Base-by-base conservation (phyloP, 1,140 invertebrate species). In the Tetramorium parvispinum region DNA sequence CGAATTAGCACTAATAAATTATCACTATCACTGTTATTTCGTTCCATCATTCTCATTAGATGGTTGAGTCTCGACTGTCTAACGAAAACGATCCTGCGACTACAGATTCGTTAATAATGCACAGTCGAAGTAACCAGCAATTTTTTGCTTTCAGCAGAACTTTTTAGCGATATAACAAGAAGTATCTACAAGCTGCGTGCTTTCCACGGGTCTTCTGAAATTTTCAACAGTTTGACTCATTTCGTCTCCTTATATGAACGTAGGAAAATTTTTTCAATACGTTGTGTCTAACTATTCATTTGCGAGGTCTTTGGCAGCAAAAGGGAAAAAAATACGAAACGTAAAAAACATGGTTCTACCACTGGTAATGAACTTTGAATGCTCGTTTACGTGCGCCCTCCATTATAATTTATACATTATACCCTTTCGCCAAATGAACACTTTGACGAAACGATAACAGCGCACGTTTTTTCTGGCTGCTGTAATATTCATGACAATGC, bases 91-190 rank as follows among this genome's bases (percentile, higher is more conserved):
- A 43, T 1, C n/a, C 8, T 55, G 32, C 21, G 24, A 5, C 21
- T 70, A 13, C 11, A 24, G n/a, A 81, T 18, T 81, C 63, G 16
- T 81, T 68, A 81, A 81, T 68, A 55, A 68, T 79, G 46, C 43
- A 40, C 1, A 5, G 18, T 21, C 10, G 7, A 78, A 46, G 3
- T 53, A 8, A 53, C 27, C 13, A 16, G 11, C 37, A 27, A 81
- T 46, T 81, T 3, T 37, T 63, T 79, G 55, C 32, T 40, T 55
- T 10, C 21, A 53, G 18, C 10, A 4, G 1, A 66, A 40, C 37
- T 68, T 70, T 55, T 40, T 27, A 43, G n/a, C 32, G 7, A 11
- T 8, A 11, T 8, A 6, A 5, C 13, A 70, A 81, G 70, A 70
- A 27, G 7, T 55, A 18, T 40, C 11, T 37, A 11, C 46, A 66